Conservation (phyloP, 1,140 invertebrate species). For the Philopotamus ludificatus region DNA sequence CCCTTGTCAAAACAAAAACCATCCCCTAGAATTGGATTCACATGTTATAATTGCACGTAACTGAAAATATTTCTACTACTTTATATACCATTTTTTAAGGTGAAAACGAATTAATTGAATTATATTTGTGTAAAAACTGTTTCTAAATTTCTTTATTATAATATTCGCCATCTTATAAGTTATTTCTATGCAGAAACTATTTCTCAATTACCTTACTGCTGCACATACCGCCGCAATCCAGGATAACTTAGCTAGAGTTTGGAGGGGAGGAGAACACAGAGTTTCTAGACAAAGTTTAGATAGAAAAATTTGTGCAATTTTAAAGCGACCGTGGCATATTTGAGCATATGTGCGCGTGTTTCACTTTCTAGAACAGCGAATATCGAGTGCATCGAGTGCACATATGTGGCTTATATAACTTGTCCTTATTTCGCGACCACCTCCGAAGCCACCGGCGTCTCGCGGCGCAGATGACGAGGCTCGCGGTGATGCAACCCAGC, state of each 20-base stretch:
- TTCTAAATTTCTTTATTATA: too few relatives aligned
- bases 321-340: not conserved
- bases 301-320: not conserved
- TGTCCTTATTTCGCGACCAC: not conserved
- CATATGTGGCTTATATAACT: not conserved
- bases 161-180: not conserved
- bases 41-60: too few relatives aligned
- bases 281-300: not conserved
- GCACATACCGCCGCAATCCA: too few relatives aligned
- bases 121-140: too few relatives aligned
- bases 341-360: not conserved
- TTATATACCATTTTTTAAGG: too few relatives aligned
- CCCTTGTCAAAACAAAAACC: too few relatives aligned
- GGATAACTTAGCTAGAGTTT: too few relatives aligned
- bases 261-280: not conserved
- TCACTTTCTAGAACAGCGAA: not conserved
- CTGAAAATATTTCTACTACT: too few relatives aligned
- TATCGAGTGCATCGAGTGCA: too few relatives aligned
- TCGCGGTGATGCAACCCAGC: not conserved
- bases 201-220: too few relatives aligned
- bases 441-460: not conserved
- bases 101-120: too few relatives aligned
- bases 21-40: too few relatives aligned
- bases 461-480: not conserved
- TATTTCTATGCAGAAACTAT: not conserved